phyloP scores from a whole-genome alignment of 2,797 vertebrate species.

The Sternotherus odoratus region DNA sequence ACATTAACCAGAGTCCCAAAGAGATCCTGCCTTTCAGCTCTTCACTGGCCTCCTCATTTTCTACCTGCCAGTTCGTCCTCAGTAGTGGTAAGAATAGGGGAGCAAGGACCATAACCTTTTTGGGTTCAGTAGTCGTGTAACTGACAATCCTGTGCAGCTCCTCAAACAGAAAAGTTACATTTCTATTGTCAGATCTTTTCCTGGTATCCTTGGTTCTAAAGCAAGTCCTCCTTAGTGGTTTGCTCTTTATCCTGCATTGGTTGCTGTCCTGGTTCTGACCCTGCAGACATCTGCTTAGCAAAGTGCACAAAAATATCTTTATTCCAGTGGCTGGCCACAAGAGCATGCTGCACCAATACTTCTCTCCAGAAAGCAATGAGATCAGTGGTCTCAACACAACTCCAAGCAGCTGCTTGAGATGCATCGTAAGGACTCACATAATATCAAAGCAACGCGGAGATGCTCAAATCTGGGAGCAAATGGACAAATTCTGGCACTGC shows the following conservation, averaged over 20 bases:
- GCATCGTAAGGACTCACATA: not conserved
- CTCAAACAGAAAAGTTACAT: not conserved
- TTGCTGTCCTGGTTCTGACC: not conserved
- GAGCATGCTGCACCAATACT: not conserved
- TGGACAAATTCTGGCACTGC: not conserved
- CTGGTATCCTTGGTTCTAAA: not conserved
- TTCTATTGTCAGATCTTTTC: not conserved
- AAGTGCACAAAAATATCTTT: not conserved
- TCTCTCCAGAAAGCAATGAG: not conserved
- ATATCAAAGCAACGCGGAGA: not conserved
- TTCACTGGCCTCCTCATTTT: not conserved
- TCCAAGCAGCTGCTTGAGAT: not conserved
- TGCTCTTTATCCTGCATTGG: not conserved
- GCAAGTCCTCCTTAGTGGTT: not conserved
- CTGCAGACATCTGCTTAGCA: not conserved
- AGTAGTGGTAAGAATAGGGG: not conserved
- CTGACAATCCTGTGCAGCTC: not conserved
- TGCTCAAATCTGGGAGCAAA: not conserved
- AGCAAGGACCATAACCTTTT: not conserved
- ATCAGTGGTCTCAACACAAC: not conserved
- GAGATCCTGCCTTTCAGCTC: not conserved
- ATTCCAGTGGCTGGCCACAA: not conserved
- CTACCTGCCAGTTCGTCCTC: not conserved
- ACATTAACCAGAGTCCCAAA: not conserved
- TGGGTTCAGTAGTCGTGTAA: not conserved